phyloP scores from a whole-genome alignment of 1,140 invertebrate species.

The Drosophila melanica region DNA sequence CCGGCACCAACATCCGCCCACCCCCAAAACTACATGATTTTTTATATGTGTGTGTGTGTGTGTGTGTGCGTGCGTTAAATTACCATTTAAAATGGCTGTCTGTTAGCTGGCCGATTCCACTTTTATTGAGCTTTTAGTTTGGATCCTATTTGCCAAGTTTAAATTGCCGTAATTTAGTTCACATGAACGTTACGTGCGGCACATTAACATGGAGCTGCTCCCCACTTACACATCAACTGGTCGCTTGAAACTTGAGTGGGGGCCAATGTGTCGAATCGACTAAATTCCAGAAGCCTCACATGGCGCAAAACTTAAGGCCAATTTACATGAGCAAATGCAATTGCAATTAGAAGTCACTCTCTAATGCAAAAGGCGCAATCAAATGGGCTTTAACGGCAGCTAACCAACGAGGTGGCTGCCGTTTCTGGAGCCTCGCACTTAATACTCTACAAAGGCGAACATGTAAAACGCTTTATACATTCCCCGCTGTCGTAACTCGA shows the following conservation, averaged over 20 bases:
- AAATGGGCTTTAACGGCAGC: slow-evolving; percentile 54
- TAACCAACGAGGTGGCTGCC: slow-evolving; percentile 6
- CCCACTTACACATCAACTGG: background rate
- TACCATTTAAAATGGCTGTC: slow-evolving; percentile 84
- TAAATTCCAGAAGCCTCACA: slow-evolving; percentile 28
- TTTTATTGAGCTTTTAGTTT: slow-evolving; percentile 82
- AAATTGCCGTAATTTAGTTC: slow-evolving; percentile 73
- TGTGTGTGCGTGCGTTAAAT: slow-evolving; percentile 63
- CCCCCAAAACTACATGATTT: background rate
- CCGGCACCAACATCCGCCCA: background rate
- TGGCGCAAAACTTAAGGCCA: slow-evolving; percentile 72
- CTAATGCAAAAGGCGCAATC: slow-evolving; percentile 73
- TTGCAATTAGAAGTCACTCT: slow-evolving; percentile 53
- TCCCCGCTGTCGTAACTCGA: slow-evolving; percentile 65
- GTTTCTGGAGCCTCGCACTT: slow-evolving; percentile 2
- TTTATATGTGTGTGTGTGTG: slow-evolving; percentile 36
- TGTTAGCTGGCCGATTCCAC: slow-evolving; percentile 72
- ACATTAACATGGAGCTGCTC: background rate
- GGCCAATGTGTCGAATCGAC: slow-evolving; percentile 20
- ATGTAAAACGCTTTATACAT: slow-evolving; percentile 52
- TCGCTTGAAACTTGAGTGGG: background rate
- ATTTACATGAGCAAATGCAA: slow-evolving; percentile 82
- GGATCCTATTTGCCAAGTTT: slow-evolving; percentile 79
- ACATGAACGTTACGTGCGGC: slow-evolving; percentile 20
- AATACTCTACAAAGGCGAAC: slow-evolving; percentile 32